A percentile compares a stretch with the other conserved stretches of the same genome.
These are phyloP conservation scores for Rhodophaea formosa DNA, from an alignment of 2,888 invertebrate species.

Conservation along the genomic window DNA sequence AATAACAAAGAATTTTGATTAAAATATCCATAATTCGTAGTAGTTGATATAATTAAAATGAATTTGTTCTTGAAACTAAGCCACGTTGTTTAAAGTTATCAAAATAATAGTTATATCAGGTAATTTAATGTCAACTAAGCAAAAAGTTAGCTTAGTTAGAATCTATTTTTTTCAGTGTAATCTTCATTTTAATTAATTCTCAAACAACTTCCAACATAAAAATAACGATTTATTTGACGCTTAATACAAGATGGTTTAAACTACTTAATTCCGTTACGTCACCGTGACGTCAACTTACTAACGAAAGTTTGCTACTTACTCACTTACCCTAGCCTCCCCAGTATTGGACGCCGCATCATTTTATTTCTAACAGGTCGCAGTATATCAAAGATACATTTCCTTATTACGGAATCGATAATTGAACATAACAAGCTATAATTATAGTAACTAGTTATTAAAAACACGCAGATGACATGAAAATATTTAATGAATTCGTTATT, in stretches of 20 bases:
- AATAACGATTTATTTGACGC: neutral
- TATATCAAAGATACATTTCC: neutral
- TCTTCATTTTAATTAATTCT: slow-evolving; percentile 8
- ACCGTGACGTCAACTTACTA: neutral
- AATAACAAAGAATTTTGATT: too few relatives aligned
- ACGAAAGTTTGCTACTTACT: slow-evolving; percentile 5
- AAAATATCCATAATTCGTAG: too few relatives aligned
- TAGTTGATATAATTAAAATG: too few relatives aligned
- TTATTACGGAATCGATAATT: too few relatives aligned
- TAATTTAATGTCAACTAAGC: too few relatives aligned
- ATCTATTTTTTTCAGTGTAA: too few relatives aligned
- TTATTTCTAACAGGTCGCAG: neutral
- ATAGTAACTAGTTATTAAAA: slow-evolving; percentile 1
- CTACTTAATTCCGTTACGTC: slow-evolving; percentile 1
- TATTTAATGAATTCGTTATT: slow-evolving; percentile 1
- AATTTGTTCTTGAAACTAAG: too few relatives aligned
- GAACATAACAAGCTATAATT: neutral
- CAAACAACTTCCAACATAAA: neutral
- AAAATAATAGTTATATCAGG: too few relatives aligned
- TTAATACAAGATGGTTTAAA: neutral
- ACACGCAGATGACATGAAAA: neutral
- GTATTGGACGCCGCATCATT: slow-evolving; percentile 1
- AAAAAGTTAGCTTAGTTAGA: too few relatives aligned
- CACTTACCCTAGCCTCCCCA: slow-evolving; percentile 7
- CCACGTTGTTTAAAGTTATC: too few relatives aligned